phyloP scores from a whole-genome alignment of 2,888 invertebrate genomes.

The Oscheius sp. region DNA sequence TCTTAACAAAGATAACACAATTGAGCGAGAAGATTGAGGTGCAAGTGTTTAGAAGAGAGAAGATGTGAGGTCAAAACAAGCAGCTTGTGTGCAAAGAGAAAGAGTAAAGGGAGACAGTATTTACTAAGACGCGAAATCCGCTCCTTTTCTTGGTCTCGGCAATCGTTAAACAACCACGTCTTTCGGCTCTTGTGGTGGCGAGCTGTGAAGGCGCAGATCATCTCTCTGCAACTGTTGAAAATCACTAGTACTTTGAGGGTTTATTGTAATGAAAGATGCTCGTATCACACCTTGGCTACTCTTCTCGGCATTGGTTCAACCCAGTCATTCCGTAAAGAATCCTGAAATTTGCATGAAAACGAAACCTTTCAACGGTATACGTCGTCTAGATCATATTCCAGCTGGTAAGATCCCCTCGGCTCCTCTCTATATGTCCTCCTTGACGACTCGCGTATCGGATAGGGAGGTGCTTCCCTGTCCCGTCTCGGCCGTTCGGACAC shows the following conservation, averaged over 20 bases:
- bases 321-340: conserved; percentile 45
- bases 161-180: conserved; percentile 30
- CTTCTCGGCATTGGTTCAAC: conserved; percentile 49
- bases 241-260: not conserved
- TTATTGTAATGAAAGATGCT: not conserved
- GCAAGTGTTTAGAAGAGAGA: conserved; percentile 17
- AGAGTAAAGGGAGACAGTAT: conserved; percentile 11
- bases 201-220: conserved; percentile 2
- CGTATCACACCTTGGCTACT: conserved; percentile 44
- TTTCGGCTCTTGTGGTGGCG: conserved; percentile 16
- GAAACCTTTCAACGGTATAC: conserved; percentile 26
- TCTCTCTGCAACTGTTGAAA: not conserved
- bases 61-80: conserved; percentile 13
- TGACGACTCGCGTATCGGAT: not conserved
- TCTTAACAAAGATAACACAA: not conserved
- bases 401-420: conserved; percentile 19
- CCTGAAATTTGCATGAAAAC: conserved; percentile 36
- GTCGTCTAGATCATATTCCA: conserved; percentile 30
- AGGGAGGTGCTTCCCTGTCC: conserved; percentile 17
- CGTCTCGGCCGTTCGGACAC: not conserved
- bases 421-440: conserved; percentile 15
- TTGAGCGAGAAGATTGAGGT: conserved; percentile 1
- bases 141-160: conserved; percentile 31
- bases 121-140: conserved; percentile 34
- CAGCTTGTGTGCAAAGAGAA: conserved; percentile 28